phyloP scores from a whole-genome alignment of 2,888 invertebrate species.

The Pammene aurita region DNA sequence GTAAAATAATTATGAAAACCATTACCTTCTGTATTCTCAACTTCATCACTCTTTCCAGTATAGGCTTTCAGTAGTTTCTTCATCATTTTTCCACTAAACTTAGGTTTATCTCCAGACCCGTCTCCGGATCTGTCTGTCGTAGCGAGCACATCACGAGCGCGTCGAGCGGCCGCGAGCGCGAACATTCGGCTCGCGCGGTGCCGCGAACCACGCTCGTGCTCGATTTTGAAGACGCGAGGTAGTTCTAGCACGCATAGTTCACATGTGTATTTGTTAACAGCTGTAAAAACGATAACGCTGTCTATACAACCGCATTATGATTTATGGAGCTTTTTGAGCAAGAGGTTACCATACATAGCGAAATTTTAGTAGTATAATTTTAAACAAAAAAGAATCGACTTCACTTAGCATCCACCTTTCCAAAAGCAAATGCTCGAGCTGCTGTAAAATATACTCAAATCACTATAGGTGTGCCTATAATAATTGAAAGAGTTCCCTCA shows the following conservation, averaged over 20 bases:
- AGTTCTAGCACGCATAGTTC: neutral
- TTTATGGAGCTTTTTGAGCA: too few relatives aligned
- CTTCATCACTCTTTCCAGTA: neutral
- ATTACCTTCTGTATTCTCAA: neutral
- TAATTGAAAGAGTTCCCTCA: too few relatives aligned
- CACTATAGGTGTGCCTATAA: too few relatives aligned
- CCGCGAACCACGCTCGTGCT: slow-evolving; percentile 3
- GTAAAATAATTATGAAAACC: neutral
- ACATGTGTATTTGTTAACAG: slow-evolving; percentile 10
- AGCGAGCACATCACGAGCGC: neutral
- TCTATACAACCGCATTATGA: neutral
- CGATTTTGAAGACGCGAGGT: neutral
- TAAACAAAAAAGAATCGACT: too few relatives aligned
- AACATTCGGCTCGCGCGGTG: slow-evolving; percentile 4
- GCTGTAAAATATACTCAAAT: too few relatives aligned
- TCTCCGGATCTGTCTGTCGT: neutral
- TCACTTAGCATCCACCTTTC: too few relatives aligned
- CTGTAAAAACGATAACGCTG: neutral
- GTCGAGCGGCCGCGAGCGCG: slow-evolving; percentile 3
- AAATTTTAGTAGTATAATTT: too few relatives aligned
- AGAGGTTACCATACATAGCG: too few relatives aligned
- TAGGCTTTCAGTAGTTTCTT: slow-evolving; percentile 9
- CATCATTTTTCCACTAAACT: slow-evolving; percentile 19
- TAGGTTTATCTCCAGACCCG: neutral
- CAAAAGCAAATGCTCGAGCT: too few relatives aligned